Conservation (phyloP, 2,797 vertebrate genomes). For the Acanthiza pusilla region DNA sequence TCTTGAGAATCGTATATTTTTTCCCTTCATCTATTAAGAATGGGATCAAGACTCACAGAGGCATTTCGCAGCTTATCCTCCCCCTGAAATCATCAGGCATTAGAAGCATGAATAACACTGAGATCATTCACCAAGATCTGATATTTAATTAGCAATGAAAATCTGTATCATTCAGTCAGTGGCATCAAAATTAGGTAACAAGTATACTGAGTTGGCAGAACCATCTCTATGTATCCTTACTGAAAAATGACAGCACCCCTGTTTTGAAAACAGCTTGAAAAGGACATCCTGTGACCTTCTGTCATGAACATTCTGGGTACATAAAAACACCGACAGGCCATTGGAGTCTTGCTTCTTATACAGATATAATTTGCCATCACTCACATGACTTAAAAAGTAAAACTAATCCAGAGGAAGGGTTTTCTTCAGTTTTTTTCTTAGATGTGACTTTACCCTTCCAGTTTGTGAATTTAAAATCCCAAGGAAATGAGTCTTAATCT, state of each 20-base stretch:
- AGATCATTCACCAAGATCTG: neutral
- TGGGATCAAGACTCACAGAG: neutral
- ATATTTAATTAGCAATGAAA: neutral
- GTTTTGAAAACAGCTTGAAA: neutral
- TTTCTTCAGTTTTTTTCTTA: neutral
- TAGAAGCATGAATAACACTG: neutral
- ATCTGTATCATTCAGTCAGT: neutral
- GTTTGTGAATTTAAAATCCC: neutral
- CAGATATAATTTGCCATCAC: neutral
- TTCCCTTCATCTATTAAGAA: neutral
- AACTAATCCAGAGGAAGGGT: neutral
- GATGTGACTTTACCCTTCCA: neutral
- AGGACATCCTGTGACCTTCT: neutral
- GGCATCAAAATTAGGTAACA: neutral
- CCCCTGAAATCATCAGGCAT: neutral
- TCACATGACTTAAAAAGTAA: neutral
- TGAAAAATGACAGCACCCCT: neutral
- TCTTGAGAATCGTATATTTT: neutral
- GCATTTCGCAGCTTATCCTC: neutral
- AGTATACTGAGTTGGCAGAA: neutral
- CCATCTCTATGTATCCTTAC: neutral
- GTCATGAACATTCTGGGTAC: neutral
- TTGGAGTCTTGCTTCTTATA: neutral
- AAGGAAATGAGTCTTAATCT: neutral
- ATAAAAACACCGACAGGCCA: neutral